Percentiles rank a stretch among this genome's conserved stretches.
These are phyloP conservation scores for Toxotes lorentzi DNA, from an alignment of 2,797 vertebrate species.

Conservation along the genomic window DNA sequence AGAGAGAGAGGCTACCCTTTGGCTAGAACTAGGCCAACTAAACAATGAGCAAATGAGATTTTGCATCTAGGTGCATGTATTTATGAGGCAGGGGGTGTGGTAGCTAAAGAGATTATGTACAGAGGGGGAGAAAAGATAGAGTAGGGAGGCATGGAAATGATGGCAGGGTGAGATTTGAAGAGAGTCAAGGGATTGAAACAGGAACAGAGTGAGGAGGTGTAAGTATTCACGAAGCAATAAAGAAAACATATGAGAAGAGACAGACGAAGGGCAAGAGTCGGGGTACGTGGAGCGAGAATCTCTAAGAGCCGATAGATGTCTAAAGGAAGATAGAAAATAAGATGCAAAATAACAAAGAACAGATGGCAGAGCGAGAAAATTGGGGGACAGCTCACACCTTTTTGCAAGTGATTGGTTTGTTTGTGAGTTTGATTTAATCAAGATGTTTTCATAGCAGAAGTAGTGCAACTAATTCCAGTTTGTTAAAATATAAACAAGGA, in stretches of 20 bases:
- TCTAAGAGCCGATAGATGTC: neutral
- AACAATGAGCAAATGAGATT: slow-evolving; percentile 42
- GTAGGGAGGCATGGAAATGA: slow-evolving; percentile 5
- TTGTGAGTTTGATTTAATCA: neutral
- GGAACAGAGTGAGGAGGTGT: neutral
- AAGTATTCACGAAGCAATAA: neutral
- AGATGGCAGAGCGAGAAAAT: neutral
- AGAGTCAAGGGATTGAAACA: neutral
- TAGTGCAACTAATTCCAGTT: neutral
- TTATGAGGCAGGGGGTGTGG: neutral
- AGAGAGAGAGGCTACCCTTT: slow-evolving; percentile 40
- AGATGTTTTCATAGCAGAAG: neutral
- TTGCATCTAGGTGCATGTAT: neutral
- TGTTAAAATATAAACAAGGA: neutral
- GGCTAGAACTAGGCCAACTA: slow-evolving; percentile 42
- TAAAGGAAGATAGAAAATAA: neutral
- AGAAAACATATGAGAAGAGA: neutral
- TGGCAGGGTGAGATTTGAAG: slow-evolving; percentile 1
- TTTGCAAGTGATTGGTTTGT: neutral
- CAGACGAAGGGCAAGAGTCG: neutral
- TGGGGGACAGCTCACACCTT: neutral
- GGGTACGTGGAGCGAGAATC: neutral
- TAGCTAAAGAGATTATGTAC: slow-evolving; percentile 7
- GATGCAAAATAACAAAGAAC: neutral
- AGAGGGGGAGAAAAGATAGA: neutral